Evolutionary conservation across 2,888 invertebrate genomes (phyloP).

Genomic region (Drosophila cognata): DNA sequence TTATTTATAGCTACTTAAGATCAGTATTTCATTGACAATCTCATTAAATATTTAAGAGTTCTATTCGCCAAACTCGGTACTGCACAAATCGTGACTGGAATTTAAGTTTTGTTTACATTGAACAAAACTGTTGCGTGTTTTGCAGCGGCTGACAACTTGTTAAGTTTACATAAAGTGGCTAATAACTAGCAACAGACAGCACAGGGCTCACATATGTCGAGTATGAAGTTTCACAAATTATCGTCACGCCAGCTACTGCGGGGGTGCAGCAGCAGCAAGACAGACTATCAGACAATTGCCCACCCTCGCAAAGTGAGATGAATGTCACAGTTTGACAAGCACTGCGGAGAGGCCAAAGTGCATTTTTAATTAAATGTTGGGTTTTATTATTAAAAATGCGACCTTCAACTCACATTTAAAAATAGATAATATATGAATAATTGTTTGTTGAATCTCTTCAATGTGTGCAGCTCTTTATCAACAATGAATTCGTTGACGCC

Average conservation of each 20-base stretch:
- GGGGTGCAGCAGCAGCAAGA: not conserved
- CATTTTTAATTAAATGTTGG: too few relatives aligned
- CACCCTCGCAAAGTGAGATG: constrained; percentile 37
- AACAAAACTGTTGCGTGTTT: constrained; percentile 53
- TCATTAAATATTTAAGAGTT: constrained; percentile 14
- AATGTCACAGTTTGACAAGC: constrained; percentile 13
- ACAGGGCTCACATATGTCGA: constrained; percentile 5
- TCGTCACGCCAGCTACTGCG: constrained; percentile 16
- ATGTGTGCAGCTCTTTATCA: constrained; percentile 90
- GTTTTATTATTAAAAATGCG: not conserved
- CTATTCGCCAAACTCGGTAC: not conserved
- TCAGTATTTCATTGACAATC: constrained; percentile 7
- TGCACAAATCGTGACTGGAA: constrained; percentile 16
- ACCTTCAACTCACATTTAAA: not conserved
- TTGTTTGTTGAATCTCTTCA: not conserved
- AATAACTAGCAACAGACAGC: not conserved
- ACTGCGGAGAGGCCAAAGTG: not conserved
- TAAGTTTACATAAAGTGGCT: constrained; percentile 18
- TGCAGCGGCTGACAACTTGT: constrained; percentile 40
- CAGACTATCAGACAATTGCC: constrained; percentile 22
- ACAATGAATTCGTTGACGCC: constrained; percentile 93
- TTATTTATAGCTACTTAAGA: not conserved
- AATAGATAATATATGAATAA: not conserved
- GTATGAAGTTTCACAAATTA: constrained; percentile 36
- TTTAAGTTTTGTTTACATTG: constrained; percentile 17